Percentiles rank a stretch among this genome's conserved stretches.
Conservation (phyloP, 2,113 vertebrate species). For the Platanista minor region DNA sequence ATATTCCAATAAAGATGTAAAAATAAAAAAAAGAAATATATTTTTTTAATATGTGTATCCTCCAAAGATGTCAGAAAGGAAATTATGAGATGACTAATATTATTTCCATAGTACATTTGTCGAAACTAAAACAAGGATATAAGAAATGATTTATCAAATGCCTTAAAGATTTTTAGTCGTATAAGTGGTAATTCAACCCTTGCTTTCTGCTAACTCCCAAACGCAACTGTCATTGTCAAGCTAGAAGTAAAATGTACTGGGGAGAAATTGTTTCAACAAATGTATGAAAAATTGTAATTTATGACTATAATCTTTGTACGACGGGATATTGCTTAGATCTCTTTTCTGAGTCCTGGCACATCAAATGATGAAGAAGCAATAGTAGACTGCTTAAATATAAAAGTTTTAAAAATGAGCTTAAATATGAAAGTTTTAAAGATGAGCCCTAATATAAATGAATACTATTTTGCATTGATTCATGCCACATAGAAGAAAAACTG, state of each 20-base stretch:
- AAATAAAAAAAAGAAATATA: too few species aligned
- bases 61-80: not conserved
- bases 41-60: not conserved
- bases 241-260: not conserved
- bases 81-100: not conserved
- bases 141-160: not conserved
- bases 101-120: not conserved
- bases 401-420: not conserved
- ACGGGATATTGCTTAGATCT: not conserved
- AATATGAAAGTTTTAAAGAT: not conserved
- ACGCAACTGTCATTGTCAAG: not conserved
- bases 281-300: not conserved
- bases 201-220: slow-evolving; percentile 11
- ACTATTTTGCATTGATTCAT: not conserved
- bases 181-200: not conserved
- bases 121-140: not conserved
- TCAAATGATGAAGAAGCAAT: not conserved
- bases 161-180: not conserved
- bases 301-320: not conserved
- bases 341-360: not conserved
- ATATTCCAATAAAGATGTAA: too few species aligned
- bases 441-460: not conserved
- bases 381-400: not conserved
- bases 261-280: not conserved
- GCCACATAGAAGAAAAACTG: not conserved